Evolutionary conservation across 2,113 vertebrate genomes (phyloP), one percentile per base, ranked within the genome.

Genomic region (Hucho hucho): DNA sequence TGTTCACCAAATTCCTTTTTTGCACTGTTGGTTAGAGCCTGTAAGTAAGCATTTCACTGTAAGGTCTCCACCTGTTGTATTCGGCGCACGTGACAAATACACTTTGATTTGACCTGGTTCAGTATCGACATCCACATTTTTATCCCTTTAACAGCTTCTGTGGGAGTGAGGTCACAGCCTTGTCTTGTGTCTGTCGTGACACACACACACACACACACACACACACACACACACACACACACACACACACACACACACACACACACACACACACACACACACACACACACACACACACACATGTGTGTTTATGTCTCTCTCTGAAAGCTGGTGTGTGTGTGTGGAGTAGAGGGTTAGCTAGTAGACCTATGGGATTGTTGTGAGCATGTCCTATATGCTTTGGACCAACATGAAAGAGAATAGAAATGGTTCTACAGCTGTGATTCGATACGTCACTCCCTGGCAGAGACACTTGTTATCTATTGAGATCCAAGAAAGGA

Each of bases 401-500:
- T 86, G 76, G 77, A 78, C 64, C 72, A 70, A 81, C 81, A 87
- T 77, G 24, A 76, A 76, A 77, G 69, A 28, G 29, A 75, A 65
- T 68, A 70, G 72, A 25, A 29, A 67, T 61, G 72, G 81, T 83
- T 77, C 59, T 64, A 24, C 6, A 74, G 76, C 77, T 74, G 77
- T 69, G 28, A 32, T 32, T 6, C 29, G 29, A 18, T 69, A 58
- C 16, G 32, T 75, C 75, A 74, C 53, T 65, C 20, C 5, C 67
- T 84, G 84, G 80, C 76, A 83, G 76, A 67, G 80, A 25, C 70
- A 69, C 77, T 81, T 84, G 70, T 74, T 80, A 70, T 83, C 73
- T 68, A 76, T 78, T 67, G 22, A 47, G 22, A 49, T 76, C 71
- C 70, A 75, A 64, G 25, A 80, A 46, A 77, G 73, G 64, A 76